These are phyloP conservation scores for Sitta europaea DNA, from an alignment of 2,113 vertebrate genomes.

Conservation along the genomic window DNA sequence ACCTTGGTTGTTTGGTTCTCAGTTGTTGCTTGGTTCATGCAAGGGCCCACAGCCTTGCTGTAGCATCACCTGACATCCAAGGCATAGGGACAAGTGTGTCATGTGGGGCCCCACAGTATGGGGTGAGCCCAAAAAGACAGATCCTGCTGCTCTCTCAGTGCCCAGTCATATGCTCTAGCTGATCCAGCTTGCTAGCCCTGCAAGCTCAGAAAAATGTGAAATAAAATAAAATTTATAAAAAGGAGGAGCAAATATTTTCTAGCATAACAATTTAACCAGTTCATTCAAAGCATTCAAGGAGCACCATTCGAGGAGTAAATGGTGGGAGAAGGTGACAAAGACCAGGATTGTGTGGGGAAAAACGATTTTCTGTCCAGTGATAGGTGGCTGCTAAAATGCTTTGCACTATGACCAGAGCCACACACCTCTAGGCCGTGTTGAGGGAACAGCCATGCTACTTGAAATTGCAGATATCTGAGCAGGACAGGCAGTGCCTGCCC, in stretches of 20 bases:
- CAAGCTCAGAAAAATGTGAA: neutral
- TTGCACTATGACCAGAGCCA: neutral
- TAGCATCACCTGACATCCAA: neutral
- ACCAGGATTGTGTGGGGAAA: fast-evolving
- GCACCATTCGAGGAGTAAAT: neutral
- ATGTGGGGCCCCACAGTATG: fast-evolving
- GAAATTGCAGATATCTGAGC: neutral
- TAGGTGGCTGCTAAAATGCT: neutral
- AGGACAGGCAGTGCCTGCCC: neutral
- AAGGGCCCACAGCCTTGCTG: neutral
- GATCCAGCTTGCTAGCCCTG: neutral
- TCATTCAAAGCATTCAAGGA: neutral
- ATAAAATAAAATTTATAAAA: neutral
- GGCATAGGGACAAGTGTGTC: neutral
- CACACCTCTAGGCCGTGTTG: neutral
- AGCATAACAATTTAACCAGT: neutral
- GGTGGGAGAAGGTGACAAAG: neutral
- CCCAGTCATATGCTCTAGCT: neutral
- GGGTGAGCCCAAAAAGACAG: neutral
- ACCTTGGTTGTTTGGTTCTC: neutral
- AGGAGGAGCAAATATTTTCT: neutral
- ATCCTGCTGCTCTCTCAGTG: neutral
- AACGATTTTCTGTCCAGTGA: neutral
- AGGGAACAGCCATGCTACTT: neutral
- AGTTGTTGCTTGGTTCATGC: neutral